These are phyloP conservation scores for Oxygymnocypris stewartii DNA, from an alignment of 2,113 vertebrate species.

Conservation along the genomic window DNA sequence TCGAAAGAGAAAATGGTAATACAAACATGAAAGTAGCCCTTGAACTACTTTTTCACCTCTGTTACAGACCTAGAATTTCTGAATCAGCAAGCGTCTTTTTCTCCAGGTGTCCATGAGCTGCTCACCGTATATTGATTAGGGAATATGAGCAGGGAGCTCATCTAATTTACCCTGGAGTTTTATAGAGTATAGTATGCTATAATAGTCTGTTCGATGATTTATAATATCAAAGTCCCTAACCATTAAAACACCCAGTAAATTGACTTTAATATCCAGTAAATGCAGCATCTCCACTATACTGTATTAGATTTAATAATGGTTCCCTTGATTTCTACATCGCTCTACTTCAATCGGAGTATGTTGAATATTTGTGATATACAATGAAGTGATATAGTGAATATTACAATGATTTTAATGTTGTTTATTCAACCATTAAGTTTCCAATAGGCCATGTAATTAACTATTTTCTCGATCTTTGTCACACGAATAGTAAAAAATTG, in stretches of 20 bases:
- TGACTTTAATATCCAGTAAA: constrained; percentile 1
- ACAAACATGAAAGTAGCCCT: constrained; percentile 43
- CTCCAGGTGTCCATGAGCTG: constrained; percentile 3
- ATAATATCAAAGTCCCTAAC: constrained; percentile 12
- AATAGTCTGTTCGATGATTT: neutral
- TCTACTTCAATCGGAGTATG: neutral
- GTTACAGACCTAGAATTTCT: constrained; percentile 27
- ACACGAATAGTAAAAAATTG: neutral
- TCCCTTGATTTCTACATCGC: neutral
- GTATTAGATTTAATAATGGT: neutral
- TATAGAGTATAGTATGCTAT: constrained; percentile 1
- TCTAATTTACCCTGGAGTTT: constrained; percentile 17
- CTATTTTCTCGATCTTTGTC: neutral
- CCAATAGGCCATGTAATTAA: neutral
- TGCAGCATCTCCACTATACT: neutral
- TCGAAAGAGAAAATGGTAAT: constrained; percentile 36
- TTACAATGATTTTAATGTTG: neutral
- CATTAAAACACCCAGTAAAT: constrained; percentile 13
- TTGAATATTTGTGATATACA: neutral
- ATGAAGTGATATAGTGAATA: neutral
- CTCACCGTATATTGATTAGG: constrained; percentile 28
- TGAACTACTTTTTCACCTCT: constrained; percentile 42
- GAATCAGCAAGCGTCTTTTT: constrained; percentile 4
- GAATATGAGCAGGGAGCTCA: constrained; percentile 3
- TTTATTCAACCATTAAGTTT: neutral